Evolutionary conservation across 2,113 vertebrate species (phyloP), one percentile per base, ranked within the genome.

Genomic region (Pomatostomus ruficeps): DNA sequence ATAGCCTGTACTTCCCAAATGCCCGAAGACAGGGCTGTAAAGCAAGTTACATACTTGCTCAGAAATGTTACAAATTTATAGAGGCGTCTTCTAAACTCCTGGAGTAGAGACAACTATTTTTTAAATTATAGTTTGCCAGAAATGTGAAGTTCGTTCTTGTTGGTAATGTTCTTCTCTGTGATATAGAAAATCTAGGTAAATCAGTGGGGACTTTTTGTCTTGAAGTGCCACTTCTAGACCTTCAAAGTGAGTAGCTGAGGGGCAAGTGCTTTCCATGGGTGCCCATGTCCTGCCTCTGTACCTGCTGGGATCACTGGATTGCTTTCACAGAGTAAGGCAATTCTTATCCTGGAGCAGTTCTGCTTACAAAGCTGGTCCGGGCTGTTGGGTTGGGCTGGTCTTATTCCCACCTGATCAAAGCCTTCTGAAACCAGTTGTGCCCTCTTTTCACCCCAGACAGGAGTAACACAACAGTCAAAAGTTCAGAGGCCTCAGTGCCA

Each of bases 381-480:
- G 17, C 58, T 75, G 36, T 84, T 87, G 31, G 43, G 31, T 82
- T 85, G 62, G 42, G n/a, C 49, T 79, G 38, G 20, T 81, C 7
- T 10, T 9, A 4, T 89, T 84, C 28, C 70, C 1, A 6, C 26
- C 23, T 58, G 38, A 70, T 85, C 75, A 91, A 90, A 78, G 85
- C 49, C 45, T 83, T 72, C 58, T 57, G 42, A 75, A 82, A 52
- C 12, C 17, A 51, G 7, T 31, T 0, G 3, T 71, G 43, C 38
- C 13, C 67, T 88, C 83, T 78, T 81, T 85, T 68, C 24, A 65
- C 12, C 11, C 43, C 52, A 21, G 5, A 15, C 23, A 65, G 57
- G 52, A 89, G 81, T 96, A 91, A 62, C 35, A 29, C 63, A 89
- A 93, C 9, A 85, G 58, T 95, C 66, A 20, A 62, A 93, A 93